Evolutionary conservation across 1,140 invertebrate species (phyloP).

Genomic region (Panulirus ornatus): DNA sequence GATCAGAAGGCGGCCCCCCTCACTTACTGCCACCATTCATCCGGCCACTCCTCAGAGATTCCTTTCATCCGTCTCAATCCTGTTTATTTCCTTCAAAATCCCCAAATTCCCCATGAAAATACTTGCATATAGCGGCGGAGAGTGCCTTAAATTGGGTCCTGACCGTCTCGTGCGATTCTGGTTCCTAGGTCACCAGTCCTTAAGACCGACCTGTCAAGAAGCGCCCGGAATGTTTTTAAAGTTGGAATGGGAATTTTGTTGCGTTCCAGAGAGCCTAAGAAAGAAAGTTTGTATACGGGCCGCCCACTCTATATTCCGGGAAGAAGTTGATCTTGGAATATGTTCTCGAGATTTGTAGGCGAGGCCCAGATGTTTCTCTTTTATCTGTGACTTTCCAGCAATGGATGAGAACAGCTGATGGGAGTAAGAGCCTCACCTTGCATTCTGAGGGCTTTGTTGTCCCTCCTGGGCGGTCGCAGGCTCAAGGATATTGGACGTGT

Average conservation of each 20-base stretch:
- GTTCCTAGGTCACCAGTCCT: conserved; percentile 39
- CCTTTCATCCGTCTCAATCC: conserved; percentile 75
- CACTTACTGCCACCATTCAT: conserved; percentile 49
- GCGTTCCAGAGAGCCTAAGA: conserved; percentile 73
- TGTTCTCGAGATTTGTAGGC: conserved; percentile 70
- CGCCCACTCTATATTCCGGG: conserved; percentile 74
- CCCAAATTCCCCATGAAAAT: conserved; percentile 76
- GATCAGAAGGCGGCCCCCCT: conserved; percentile 17
- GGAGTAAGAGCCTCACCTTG: neutral
- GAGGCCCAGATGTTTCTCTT: conserved; percentile 60
- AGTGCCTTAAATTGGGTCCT: conserved; percentile 75
- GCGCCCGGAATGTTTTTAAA: conserved; percentile 70
- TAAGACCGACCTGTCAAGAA: conserved; percentile 55
- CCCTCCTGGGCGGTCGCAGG: neutral
- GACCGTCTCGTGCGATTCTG: conserved; percentile 55
- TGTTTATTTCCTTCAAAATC: conserved; percentile 76
- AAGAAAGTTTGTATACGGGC: conserved; percentile 71
- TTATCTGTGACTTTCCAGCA: conserved; percentile 45
- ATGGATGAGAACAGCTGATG: conserved; percentile 19
- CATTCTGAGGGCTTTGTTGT: neutral
- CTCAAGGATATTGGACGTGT: neutral
- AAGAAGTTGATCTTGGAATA: conserved; percentile 72
- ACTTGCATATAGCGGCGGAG: conserved; percentile 74
- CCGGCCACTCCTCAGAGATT: conserved; percentile 50
- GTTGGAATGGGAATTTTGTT: conserved; percentile 74